phyloP scores from a whole-genome alignment of 2,113 vertebrate species.

The Proterorhinus semilunaris region DNA sequence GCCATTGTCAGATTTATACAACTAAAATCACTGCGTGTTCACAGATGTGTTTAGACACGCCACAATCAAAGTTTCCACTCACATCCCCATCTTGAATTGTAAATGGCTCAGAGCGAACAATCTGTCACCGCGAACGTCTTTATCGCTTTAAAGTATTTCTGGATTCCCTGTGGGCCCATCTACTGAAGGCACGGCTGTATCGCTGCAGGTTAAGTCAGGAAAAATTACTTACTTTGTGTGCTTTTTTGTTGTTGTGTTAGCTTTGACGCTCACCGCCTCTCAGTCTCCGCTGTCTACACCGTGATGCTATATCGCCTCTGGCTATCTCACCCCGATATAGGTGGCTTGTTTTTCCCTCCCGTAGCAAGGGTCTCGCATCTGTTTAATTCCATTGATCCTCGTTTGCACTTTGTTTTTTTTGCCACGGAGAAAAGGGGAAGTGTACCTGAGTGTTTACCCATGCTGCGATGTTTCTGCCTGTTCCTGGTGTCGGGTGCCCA shows the following conservation, averaged over 20 bases:
- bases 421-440: conserved; percentile 50
- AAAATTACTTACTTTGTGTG: conserved; percentile 39
- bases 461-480: conserved; percentile 54
- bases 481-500: conserved; percentile 54
- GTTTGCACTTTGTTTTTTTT: conserved; percentile 61
- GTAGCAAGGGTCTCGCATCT: conserved; percentile 39
- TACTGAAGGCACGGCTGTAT: conserved; percentile 28
- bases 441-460: conserved; percentile 70
- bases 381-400: conserved; percentile 71
- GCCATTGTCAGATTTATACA: not conserved
- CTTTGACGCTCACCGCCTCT: conserved; percentile 36
- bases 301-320: conserved; percentile 51
- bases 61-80: conserved; percentile 44
- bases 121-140: conserved; percentile 49
- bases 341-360: conserved; percentile 52
- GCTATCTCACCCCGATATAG: conserved; percentile 66
- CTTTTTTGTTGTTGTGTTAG: conserved; percentile 45
- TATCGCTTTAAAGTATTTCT: conserved; percentile 59
- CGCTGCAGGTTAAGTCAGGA: conserved; percentile 43
- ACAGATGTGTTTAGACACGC: conserved; percentile 22
- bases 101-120: conserved; percentile 35
- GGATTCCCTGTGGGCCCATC: conserved; percentile 44
- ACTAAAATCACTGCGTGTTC: not conserved
- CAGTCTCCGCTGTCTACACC: conserved; percentile 27
- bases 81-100: conserved; percentile 38